Percentiles rank a stretch among this genome's conserved stretches.
Evolutionary conservation across 2,888 invertebrate species (phyloP).

Genomic region (Thalpophila matura): DNA sequence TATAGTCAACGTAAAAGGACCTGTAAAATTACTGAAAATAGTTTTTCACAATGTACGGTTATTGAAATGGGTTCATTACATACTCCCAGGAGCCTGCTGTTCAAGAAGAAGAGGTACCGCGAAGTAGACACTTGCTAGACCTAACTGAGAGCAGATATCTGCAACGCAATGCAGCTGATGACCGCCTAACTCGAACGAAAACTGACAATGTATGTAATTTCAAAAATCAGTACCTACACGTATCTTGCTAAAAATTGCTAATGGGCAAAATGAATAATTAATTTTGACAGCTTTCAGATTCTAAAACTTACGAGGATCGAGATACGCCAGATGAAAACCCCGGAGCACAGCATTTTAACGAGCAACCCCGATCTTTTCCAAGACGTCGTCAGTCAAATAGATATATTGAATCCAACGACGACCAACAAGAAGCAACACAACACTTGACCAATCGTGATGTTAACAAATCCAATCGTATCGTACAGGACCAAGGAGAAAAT

Average conservation of each 20-base stretch:
- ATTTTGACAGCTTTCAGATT: constrained; percentile 68
- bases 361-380: constrained; percentile 53
- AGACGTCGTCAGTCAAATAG: constrained; percentile 59
- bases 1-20: no score
- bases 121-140: constrained; percentile 54
- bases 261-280: constrained; percentile 18
- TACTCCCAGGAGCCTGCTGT: constrained; percentile 57
- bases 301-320: constrained; percentile 60
- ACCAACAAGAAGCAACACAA: constrained; percentile 63
- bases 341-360: constrained; percentile 42
- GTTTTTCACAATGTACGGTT: no score
- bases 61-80: neutral
- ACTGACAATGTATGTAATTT: constrained; percentile 54
- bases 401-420: constrained; percentile 65
- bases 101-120: constrained; percentile 58
- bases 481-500: constrained; percentile 56
- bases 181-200: constrained; percentile 50
- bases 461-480: constrained; percentile 58
- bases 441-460: constrained; percentile 61
- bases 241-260: neutral
- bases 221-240: neutral
- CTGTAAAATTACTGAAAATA: no score
- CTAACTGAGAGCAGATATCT: constrained; percentile 63
- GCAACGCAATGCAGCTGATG: constrained; percentile 57
- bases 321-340: constrained; percentile 64